Conservation (phyloP, 2,113 vertebrate genomes). For the Melanotaenia duboulayi region DNA sequence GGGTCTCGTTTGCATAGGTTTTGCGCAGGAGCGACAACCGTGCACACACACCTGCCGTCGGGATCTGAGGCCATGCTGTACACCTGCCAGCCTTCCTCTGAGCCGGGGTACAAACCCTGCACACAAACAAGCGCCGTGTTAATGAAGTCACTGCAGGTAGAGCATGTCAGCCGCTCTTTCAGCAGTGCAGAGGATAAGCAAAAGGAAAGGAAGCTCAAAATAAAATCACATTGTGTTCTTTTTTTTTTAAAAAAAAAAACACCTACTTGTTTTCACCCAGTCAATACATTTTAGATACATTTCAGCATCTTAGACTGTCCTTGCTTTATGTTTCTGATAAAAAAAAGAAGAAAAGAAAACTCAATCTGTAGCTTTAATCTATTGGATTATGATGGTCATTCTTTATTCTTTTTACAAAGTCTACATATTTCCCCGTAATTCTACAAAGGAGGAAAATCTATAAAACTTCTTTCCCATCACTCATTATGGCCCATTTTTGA, state of each 20-base stretch:
- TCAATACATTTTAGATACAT: background rate
- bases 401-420: too few species aligned
- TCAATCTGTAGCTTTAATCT: too few species aligned
- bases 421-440: too few species aligned
- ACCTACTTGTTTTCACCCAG: background rate
- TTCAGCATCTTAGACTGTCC: background rate
- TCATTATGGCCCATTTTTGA: background rate
- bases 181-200: conserved; percentile 12
- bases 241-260: background rate
- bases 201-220: background rate
- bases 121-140: conserved; percentile 29
- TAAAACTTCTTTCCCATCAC: background rate
- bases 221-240: background rate
- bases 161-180: background rate
- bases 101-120: conserved; percentile 82
- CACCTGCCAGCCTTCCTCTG: conserved; percentile 97
- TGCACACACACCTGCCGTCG: conserved; percentile 94
- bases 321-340: too few species aligned
- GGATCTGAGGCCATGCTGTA: conserved; percentile 96
- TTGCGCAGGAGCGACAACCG: conserved; percentile 93
- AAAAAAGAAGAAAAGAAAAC: too few species aligned
- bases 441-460: background rate
- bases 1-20: conserved; percentile 93
- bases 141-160: conserved; percentile 25
- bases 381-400: too few species aligned